Percentiles rank a stretch among this genome's conserved stretches.
Evolutionary conservation across 2,797 vertebrate genomes (phyloP).

Genomic region (Falco naumanni): DNA sequence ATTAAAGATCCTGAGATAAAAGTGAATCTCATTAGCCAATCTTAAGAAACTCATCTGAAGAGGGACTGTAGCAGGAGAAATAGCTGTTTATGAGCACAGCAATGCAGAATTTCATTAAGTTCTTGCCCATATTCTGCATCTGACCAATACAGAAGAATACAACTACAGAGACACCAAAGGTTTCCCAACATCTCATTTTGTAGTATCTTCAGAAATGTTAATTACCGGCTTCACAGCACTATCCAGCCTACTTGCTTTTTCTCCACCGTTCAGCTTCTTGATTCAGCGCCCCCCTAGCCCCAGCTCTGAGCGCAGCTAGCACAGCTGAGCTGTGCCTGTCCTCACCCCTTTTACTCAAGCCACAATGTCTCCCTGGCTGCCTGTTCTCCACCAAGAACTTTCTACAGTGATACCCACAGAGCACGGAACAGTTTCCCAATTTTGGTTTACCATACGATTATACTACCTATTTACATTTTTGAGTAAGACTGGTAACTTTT

Average conservation of each 20-base stretch:
- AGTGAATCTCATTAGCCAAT: slow-evolving; percentile 59
- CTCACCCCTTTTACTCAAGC: neutral
- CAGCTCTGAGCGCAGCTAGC: neutral
- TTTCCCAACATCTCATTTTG: neutral
- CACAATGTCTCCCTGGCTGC: neutral
- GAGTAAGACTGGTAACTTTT: neutral
- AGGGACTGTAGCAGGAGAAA: neutral
- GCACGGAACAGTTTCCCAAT: neutral
- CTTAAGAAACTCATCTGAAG: slow-evolving; percentile 28
- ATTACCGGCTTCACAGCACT: neutral
- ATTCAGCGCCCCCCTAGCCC: neutral
- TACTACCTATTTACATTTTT: neutral
- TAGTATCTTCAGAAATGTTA: slow-evolving; percentile 3
- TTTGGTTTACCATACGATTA: neutral
- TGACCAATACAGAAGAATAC: slow-evolving; percentile 18
- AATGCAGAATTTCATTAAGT: slow-evolving; percentile 21
- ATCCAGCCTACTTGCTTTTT: neutral
- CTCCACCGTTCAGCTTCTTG: neutral
- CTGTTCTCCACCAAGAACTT: neutral
- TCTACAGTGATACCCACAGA: neutral
- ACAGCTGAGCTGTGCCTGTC: neutral
- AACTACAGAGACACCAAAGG: neutral
- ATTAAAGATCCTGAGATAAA: slow-evolving; percentile 65
- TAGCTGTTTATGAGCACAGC: slow-evolving; percentile 35
- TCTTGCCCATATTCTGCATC: neutral